These are phyloP conservation scores for Dermochelys coriacea DNA, from an alignment of 2,797 vertebrate species.

Conservation along the genomic window DNA sequence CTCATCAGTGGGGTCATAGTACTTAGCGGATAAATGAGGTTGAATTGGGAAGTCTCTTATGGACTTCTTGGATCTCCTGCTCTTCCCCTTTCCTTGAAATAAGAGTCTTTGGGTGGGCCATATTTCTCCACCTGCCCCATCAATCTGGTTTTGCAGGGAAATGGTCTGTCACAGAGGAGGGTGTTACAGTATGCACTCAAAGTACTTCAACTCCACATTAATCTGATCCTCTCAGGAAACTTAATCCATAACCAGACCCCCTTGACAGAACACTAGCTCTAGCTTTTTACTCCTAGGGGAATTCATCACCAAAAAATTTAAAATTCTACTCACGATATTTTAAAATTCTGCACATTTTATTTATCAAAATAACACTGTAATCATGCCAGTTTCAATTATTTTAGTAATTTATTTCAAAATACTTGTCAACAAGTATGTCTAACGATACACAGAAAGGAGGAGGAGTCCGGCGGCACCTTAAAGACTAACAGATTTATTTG, in stretches of 20 bases:
- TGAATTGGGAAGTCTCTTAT: neutral
- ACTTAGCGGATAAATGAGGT: neutral
- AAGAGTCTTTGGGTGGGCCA: neutral
- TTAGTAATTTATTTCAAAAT: too few species aligned
- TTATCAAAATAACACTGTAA: too few species aligned
- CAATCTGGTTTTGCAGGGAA: neutral
- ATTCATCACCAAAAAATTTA: too few species aligned
- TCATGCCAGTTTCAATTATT: too few species aligned
- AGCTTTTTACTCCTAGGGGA: too few species aligned
- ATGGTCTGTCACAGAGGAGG: neutral
- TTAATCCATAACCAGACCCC: neutral
- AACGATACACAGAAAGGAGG: too few species aligned
- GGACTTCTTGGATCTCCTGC: neutral
- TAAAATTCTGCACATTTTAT: too few species aligned
- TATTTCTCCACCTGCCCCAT: neutral
- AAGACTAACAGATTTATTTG: too few species aligned
- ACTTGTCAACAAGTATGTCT: too few species aligned
- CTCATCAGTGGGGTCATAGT: too few species aligned
- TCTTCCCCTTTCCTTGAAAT: neutral
- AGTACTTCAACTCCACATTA: neutral
- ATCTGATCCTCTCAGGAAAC: neutral
- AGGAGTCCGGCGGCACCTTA: too few species aligned
- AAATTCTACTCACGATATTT: too few species aligned
- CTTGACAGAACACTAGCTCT: neutral
- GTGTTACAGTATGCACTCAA: neutral